Evolutionary conservation across 2,888 invertebrate species (phyloP), one percentile per base, ranked within the genome.

Genomic region (Xestia rhomboidea): DNA sequence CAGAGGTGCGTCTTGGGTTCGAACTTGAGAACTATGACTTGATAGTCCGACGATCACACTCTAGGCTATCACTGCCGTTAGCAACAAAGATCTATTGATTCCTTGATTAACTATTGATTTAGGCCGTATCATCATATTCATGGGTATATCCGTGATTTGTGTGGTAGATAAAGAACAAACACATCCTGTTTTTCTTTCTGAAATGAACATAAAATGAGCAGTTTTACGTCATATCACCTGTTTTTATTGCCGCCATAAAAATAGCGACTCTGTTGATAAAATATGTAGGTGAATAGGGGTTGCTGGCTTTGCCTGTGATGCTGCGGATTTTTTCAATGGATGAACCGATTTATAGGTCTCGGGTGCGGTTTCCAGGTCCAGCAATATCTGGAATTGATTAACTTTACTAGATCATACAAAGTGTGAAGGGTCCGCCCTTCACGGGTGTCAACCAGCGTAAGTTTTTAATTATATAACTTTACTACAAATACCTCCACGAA

Each of bases 221-320:
- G 68, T 49, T 73, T 34, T n/a, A 5, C 46, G 38, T 49, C 60
- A 60, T 77, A 77, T 81, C 77, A 73, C 70, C 64, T 82, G 54
- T 18, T 83, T 83, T 85, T 83, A 83, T 73, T 73, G 51, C 63
- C 24, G 21, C 8, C 68, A 71, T 83, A 85, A 83, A 81, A 81
- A 73, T 71, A 38, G 63, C 54, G 49, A 46, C 15, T 60, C 51
- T 76, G 67, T 67, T 51, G 82, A 81, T 76, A 67, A 70, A 68
- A 76, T 81, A 73, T 79, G 27, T 81, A 64, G 54, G 72, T 71
- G 49, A 44, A 24, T 60, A 64, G 81, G 8, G 15, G n/a, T 2
- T n/a, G 15, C n/a, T 24, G 68, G 57, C 6, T 83, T 64, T 51
- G 49, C 13, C 57, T 57, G 60, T 27, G 15, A 18, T 38, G 30